Base-by-base conservation (phyloP, 2,113 vertebrate genomes). In the Ceyx cyanopectus region DNA sequence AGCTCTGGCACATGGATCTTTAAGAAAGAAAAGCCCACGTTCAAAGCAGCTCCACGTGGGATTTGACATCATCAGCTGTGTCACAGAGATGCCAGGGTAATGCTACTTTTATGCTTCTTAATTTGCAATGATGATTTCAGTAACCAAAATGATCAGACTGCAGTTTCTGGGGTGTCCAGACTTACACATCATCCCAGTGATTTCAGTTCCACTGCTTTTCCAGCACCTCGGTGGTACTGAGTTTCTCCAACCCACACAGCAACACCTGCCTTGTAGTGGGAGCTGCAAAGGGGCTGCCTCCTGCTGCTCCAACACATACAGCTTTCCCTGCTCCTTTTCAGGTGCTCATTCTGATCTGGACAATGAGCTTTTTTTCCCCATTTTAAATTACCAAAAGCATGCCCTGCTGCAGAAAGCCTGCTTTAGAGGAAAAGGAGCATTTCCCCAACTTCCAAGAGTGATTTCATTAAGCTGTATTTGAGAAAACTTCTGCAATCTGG, bases 271-370 rank as follows among this genome's bases (percentile, higher is more conserved):
- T 32, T 15, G 0, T 0, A 8, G 29, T 63, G 8, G 32, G 7
- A 29, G 6, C 3, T 3, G 27, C 2, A 20, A 9, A 12, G 16
- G 4, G 19, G 10, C 4, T 2, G 0, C 0, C 4, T 69, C 3
- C 23, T 79, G 7, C 4, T 60, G 40, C 4, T 79, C 2, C 3
- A 5, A 1, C 0, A 2, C 1, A 1, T 27, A 29, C 22, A 7
- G 14, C 45, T 74, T 11, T 1, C 3, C 3, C 2, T 12, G 6
- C 0, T 32, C 2, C 1, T 10, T 56, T 40, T 23, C 3, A 16
- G 13, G 9, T 43, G 12, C 2, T 46, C 62, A 18, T 10, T 81
- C 19, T 84, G 6, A 14, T 50, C 7, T 22, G 1, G 3, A 10
- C 2, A 18, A 5, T 24, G 6, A 82, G 3, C 2, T 68, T 48